Evolutionary conservation across 2,888 invertebrate genomes (phyloP).

Genomic region (Drosophila paucipuncta): DNA sequence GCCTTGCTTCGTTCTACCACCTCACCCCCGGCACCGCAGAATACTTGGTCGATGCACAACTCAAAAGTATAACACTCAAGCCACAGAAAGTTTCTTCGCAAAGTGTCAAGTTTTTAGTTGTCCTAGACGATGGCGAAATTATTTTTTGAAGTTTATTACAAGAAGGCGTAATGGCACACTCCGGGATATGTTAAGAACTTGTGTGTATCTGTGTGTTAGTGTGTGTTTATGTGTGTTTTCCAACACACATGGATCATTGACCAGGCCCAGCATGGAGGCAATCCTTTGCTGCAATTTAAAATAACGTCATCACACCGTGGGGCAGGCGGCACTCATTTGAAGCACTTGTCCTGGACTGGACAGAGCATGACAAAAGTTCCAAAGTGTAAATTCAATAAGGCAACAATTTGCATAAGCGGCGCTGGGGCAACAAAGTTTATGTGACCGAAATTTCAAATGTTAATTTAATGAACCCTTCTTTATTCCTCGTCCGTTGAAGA

Average conservation of each 20-base stretch:
- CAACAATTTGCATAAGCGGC: constrained; percentile 69
- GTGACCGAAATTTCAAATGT: constrained; percentile 41
- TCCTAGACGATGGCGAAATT: constrained; percentile 72
- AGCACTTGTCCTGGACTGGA: constrained; percentile 42
- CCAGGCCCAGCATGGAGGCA: constrained; percentile 27
- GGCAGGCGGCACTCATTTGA: constrained; percentile 50
- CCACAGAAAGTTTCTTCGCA: constrained; percentile 75
- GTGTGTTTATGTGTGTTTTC: constrained; percentile 21
- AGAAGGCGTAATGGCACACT: constrained; percentile 48
- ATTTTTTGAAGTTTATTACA: constrained; percentile 78
- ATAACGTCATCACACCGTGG: constrained; percentile 43
- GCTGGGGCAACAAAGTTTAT: constrained; percentile 47
- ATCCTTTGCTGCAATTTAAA: constrained; percentile 50
- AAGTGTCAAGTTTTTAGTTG: constrained; percentile 81
- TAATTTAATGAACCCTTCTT: constrained; percentile 65
- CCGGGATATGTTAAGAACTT: constrained; percentile 42
- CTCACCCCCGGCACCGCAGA: background rate
- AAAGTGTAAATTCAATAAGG: constrained; percentile 66
- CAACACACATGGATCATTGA: constrained; percentile 54
- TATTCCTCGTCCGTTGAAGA: constrained; percentile 6
- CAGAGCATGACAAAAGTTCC: constrained; percentile 59
- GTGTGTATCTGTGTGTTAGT: constrained; percentile 2
- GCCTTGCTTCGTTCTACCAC: background rate
- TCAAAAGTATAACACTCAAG: constrained; percentile 67
- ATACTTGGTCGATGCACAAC: constrained; percentile 29